Evolutionary conservation across 1,140 invertebrate species (phyloP), one percentile per base, ranked within the genome.

Genomic region (Drosophila triauraria): DNA sequence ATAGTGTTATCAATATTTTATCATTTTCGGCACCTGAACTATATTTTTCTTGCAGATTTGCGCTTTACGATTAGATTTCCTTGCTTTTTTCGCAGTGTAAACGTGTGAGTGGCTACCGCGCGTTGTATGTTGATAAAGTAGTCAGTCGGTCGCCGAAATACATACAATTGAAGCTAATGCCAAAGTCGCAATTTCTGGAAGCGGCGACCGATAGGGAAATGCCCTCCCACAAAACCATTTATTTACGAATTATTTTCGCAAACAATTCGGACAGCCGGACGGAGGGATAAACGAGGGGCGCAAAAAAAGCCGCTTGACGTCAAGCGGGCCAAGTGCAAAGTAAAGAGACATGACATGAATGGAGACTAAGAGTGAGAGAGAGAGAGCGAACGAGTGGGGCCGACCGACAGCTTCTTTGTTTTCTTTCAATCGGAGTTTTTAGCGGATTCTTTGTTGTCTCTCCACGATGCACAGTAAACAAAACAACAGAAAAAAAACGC

Each of bases 131-230:
- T 84, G 78, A 85, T 64, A 65, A 61, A 74, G 70, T 72, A 59
- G 65, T 35, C 54, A 15, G 35, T 13, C 30, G 13, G 35, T 17
- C 35, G 53, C 67, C 74, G 54, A 86, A 76, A 64, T 25, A 64
- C 72, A 75, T 40, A 69, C 71, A 83, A 80, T 60, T 82, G 78
- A 82, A 48, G 59, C 58, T 60, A 90, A 74, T 67, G 69, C 75
- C 83, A 86, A 85, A 88, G 84, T 69, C 84, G 84, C 84, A 88
- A 84, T 88, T 90, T 88, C 85, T 90, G 81, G 84, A 67, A 76
- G 38, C 62, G 75, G 42, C 58, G 75, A 74, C 56, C 47, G 67
- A 78, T 81, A 90, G 85, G 84, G 81, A 88, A 87, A 88, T 65
- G 84, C 81, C 81, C 84, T 81, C 72, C 63, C 44, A 67, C 85